Conservation (phyloP, 2,888 invertebrate species). For the Incurvaria masculella region DNA sequence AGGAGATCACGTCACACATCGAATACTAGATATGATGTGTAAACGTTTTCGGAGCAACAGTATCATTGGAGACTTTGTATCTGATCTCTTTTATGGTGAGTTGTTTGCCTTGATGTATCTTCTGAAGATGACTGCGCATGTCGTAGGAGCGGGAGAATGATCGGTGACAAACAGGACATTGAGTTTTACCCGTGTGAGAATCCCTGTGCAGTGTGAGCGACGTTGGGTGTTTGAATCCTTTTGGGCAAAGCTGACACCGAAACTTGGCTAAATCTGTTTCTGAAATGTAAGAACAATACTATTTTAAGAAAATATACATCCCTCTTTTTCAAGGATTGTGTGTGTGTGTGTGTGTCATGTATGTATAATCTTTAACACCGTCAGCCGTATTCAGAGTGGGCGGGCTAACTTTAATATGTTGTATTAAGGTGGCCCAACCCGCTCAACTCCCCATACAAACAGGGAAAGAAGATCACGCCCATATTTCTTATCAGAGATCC, state of each 20-base stretch:
- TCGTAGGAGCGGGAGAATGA: slow-evolving; percentile 61
- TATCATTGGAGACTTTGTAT: slow-evolving; percentile 43
- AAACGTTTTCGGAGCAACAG: slow-evolving; percentile 37
- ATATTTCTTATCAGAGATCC: too few species aligned
- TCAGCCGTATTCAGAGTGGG: too few species aligned
- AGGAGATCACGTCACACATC: too few species aligned
- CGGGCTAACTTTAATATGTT: too few species aligned
- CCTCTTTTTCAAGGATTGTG: not conserved
- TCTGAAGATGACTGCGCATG: slow-evolving; percentile 57
- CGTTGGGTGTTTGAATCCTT: slow-evolving; percentile 62
- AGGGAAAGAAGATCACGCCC: too few species aligned
- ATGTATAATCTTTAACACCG: not conserved
- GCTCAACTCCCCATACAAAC: too few species aligned
- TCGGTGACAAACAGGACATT: slow-evolving; percentile 60
- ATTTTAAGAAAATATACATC: too few species aligned
- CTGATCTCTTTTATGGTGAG: slow-evolving; percentile 49
- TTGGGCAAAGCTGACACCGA: slow-evolving; percentile 60
- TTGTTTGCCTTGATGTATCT: slow-evolving; percentile 58
- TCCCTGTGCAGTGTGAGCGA: slow-evolving; percentile 61
- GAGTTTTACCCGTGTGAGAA: slow-evolving; percentile 61
- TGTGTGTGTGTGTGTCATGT: not conserved
- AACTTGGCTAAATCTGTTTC: slow-evolving; percentile 57
- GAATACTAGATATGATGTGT: slow-evolving; percentile 38
- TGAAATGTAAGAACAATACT: slow-evolving; percentile 24
- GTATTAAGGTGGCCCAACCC: too few species aligned